Percentiles rank a stretch among this genome's conserved stretches.
phyloP scores from a whole-genome alignment of 2,113 vertebrate species.

The Trichomycterus rosablanca region DNA sequence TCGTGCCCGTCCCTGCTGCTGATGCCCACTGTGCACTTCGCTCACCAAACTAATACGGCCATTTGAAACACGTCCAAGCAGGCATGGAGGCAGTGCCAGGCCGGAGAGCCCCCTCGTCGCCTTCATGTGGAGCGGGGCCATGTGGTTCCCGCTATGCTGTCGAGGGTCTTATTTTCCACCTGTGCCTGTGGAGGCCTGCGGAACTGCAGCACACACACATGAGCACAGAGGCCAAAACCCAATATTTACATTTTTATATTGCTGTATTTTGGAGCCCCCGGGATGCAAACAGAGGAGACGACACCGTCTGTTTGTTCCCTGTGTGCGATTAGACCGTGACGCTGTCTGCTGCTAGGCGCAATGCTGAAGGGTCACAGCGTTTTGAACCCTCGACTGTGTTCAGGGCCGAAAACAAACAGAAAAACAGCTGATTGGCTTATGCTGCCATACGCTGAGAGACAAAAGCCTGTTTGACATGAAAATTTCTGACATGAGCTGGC shows the following conservation, averaged over 20 bases:
- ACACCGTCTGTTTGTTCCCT: slow-evolving; percentile 41
- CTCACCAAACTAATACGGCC: slow-evolving; percentile 47
- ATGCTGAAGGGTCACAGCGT: slow-evolving; percentile 21
- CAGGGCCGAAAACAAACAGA: slow-evolving; percentile 1
- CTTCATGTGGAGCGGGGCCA: slow-evolving; percentile 75
- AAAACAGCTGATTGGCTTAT: slow-evolving; percentile 24
- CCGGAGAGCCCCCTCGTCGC: slow-evolving; percentile 65
- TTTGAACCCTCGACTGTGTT: slow-evolving; percentile 33
- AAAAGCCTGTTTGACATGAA: background rate
- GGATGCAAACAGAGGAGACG: slow-evolving; percentile 44
- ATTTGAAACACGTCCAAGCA: slow-evolving; percentile 51
- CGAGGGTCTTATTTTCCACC: slow-evolving; percentile 71
- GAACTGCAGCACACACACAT: slow-evolving; percentile 24
- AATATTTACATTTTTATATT: slow-evolving; percentile 57
- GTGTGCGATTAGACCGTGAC: slow-evolving; percentile 41
- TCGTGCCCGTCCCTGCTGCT: slow-evolving; percentile 30
- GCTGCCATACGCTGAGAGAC: background rate
- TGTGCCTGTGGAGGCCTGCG: slow-evolving; percentile 61
- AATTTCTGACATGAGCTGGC: no score
- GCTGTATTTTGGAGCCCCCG: slow-evolving; percentile 42
- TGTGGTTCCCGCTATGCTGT: slow-evolving; percentile 75
- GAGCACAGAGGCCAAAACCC: slow-evolving; percentile 34
- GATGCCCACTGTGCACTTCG: slow-evolving; percentile 35
- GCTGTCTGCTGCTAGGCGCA: slow-evolving; percentile 22
- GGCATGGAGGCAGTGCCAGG: slow-evolving; percentile 44